Evolutionary conservation across 2,888 invertebrate species (phyloP), one percentile per base, ranked within the genome.

Genomic region (Willowsia nigromaculata): DNA sequence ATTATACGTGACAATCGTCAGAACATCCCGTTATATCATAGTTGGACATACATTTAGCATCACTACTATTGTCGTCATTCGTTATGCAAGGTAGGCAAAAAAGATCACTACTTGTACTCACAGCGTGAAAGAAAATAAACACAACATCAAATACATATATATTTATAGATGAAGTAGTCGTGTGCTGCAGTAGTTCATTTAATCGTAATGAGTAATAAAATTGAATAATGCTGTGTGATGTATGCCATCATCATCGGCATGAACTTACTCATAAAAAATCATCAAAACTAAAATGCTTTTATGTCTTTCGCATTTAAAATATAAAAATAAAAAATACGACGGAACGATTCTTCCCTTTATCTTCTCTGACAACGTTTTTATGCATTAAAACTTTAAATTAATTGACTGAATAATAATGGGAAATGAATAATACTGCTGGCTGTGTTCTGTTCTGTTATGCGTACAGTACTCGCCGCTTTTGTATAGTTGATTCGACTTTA

Each of bases 311-410:
- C 68, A 22, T 68, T 68, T 65, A 65, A 74, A 43, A 43, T 7
- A 40, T 68, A 3, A 6, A 15, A 30, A 9, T n/a, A 30, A 30
- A 65, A 68, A 37, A 68, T n/a, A 11, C 13, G 1, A 4, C 27
- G 22, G 30, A 65, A 37, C 65, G 50, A 50, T 27, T 65, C 13
- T 50, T 40, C 84, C 62, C 50, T 25, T 59, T 83, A 33, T 30
- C 37, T n/a, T n/a, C n/a, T 22, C 71, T 71, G 71, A 37, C 83
- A 25, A 27, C 40, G 15, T n/a, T 76, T 76, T 62, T 37, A 47
- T 76, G 30, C 53, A 59, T 65, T 65, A 86, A 86, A 80, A 40
- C 33, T 80, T 86, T 65, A 86, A 86, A 86, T 86, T 86, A 86
- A 86, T 86, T 80, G 85, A 86, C 76, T 62, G 80, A 43, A 71